Base-by-base conservation (phyloP, 1,140 invertebrate genomes). In the Drosophila punjabiensis region DNA sequence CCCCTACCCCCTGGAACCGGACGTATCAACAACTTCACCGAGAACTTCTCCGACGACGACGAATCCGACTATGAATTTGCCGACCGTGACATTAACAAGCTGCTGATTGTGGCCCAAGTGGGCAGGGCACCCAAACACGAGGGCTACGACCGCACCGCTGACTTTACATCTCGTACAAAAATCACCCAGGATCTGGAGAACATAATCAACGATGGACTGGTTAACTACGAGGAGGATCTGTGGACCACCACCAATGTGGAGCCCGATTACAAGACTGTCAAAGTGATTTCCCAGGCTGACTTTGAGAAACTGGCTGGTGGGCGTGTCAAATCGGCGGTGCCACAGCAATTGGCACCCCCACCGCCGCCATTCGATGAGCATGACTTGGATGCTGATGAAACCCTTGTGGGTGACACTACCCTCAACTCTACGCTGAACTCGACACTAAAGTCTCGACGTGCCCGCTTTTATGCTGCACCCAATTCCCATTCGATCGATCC, bases 101-200 rank as follows among this genome's bases (percentile, higher is more conserved):
- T 99, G 66, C 94, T 99, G 16, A 99, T 99, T 81, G 98, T 99
- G 20, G 99, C 98, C 4, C 98, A 99, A 95, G 96, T 95, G 69
- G 94, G 69, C 79, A 94, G 96, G 67, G 93, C 94, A 43, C 95
- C 95, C 28, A 98, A 97, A 92, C 97, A 98, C 88, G 97, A 98
- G 92, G 97, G 97, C 8, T 96, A 98, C 91, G 97, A 98, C 94
- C 95, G 98, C 45, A 98, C 97, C 30, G 97, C 97, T 8, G 97
- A 98, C 81, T 97, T 95, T 95, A 96, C 95, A 43, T 96, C 96
- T 0, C 94, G 97, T 64, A 97, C 97, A 16, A 98, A 98, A 95
- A 98, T 99, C 93, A 97, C 97, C 9, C 97, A 99, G 93, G 98
- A 99, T 90, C 94, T 99, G 68, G 97, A 97, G 75, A 96, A 98